Conservation (phyloP, 2,888 invertebrate genomes). For the Oligia strigilis region DNA sequence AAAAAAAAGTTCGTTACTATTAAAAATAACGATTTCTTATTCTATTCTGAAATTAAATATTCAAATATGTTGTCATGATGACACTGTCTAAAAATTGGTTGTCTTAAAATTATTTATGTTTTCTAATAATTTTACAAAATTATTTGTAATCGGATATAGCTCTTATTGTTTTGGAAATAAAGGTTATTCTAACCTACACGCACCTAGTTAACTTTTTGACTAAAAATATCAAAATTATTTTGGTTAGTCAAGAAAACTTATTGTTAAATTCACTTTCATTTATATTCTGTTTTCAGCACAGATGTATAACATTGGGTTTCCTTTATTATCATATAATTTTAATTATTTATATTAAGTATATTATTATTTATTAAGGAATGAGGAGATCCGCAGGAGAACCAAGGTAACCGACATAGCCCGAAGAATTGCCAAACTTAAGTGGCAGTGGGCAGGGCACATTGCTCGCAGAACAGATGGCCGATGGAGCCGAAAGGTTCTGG, state of each 20-base stretch:
- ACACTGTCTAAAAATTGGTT: constrained; percentile 26
- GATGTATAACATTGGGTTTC: not conserved
- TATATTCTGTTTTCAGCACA: not conserved
- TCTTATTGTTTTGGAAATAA: not conserved
- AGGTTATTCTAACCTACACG: not conserved
- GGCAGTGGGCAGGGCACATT: too few relatives aligned
- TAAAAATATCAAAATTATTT: not conserved
- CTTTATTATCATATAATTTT: not conserved
- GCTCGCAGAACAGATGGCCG: too few relatives aligned
- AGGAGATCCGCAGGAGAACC: too few relatives aligned
- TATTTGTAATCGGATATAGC: not conserved
- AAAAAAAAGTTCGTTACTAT: not conserved
- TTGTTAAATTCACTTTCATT: not conserved
- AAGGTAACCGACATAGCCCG: too few relatives aligned
- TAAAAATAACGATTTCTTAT: not conserved
- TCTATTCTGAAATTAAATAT: constrained; percentile 34
- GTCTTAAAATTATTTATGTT: constrained; percentile 15
- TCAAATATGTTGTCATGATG: constrained; percentile 39
- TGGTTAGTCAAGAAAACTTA: constrained; percentile 7
- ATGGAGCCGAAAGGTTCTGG: too few relatives aligned
- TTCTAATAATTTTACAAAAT: constrained; percentile 12
- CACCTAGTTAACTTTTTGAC: too few relatives aligned
- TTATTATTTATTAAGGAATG: too few relatives aligned
- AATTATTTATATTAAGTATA: too few relatives aligned
- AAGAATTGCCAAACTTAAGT: too few relatives aligned